phyloP scores from a whole-genome alignment of 2,113 vertebrate genomes.

The Bubalus kerabau region DNA sequence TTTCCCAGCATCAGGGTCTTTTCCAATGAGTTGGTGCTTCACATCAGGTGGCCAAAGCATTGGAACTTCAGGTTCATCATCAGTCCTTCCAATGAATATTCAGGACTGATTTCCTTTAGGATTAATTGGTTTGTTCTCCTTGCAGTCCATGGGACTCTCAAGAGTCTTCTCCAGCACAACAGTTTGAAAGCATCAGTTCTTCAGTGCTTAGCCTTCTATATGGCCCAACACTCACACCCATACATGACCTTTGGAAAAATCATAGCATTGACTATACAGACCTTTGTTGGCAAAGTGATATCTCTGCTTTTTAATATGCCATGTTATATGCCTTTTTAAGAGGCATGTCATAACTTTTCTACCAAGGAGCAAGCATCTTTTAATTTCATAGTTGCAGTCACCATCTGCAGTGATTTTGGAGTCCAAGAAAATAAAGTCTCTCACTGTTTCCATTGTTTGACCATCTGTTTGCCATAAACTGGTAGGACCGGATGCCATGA shows the following conservation, averaged over 20 bases:
- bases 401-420: background rate
- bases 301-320: background rate
- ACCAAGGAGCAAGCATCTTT: background rate
- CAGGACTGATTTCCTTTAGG: background rate
- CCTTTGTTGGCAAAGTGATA: background rate
- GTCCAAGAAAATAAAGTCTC: background rate
- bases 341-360: background rate
- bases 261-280: background rate
- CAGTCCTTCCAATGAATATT: background rate
- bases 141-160: background rate
- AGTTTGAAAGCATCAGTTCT: background rate
- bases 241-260: background rate
- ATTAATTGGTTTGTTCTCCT: background rate
- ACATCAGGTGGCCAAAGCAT: background rate
- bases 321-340: background rate
- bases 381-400: background rate
- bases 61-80: background rate
- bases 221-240: background rate
- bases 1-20: background rate
- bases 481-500: background rate
- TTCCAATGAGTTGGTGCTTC: background rate
- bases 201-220: background rate
- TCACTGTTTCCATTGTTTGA: background rate
- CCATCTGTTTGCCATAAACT: background rate
- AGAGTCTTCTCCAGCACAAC: background rate